These are phyloP conservation scores for Charina bottae DNA, from an alignment of 2,113 vertebrate species.

Conservation along the genomic window DNA sequence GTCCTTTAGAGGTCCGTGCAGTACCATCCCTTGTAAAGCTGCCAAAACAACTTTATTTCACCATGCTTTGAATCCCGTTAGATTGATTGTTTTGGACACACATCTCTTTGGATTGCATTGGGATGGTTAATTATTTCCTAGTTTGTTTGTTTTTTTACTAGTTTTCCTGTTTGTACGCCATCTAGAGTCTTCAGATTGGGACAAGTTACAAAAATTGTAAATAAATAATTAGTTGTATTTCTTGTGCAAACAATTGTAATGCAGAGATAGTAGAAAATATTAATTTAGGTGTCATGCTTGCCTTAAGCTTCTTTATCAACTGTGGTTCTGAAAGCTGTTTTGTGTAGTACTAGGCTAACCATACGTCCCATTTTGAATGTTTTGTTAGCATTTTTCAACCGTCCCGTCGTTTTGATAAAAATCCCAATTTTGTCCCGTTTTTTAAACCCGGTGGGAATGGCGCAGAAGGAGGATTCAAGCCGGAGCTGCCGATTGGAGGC, in stretches of 20 bases:
- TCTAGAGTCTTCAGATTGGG: neutral
- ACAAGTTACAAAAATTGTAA: neutral
- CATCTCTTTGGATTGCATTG: neutral
- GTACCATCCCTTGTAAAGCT: neutral
- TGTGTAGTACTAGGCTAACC: no score
- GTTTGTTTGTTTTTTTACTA: neutral
- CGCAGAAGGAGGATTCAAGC: no score
- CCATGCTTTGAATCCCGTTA: neutral
- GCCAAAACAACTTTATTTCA: neutral
- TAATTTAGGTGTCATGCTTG: conserved; percentile 32
- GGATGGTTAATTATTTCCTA: neutral
- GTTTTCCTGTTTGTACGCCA: neutral
- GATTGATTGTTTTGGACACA: neutral
- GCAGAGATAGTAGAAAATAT: conserved; percentile 25
- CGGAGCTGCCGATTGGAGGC: no score
- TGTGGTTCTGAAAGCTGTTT: neutral
- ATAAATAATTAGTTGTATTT: neutral
- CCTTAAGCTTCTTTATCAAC: conserved; percentile 34
- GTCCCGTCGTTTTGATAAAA: no score
- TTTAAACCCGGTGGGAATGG: no score
- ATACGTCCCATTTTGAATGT: no score
- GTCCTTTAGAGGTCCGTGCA: neutral
- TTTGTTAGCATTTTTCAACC: no score
- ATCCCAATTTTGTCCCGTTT: no score
- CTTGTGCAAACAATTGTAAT: conserved; percentile 15